Evolutionary conservation across 2,888 invertebrate genomes (phyloP).

Genomic region (Dicyrtomina minuta): DNA sequence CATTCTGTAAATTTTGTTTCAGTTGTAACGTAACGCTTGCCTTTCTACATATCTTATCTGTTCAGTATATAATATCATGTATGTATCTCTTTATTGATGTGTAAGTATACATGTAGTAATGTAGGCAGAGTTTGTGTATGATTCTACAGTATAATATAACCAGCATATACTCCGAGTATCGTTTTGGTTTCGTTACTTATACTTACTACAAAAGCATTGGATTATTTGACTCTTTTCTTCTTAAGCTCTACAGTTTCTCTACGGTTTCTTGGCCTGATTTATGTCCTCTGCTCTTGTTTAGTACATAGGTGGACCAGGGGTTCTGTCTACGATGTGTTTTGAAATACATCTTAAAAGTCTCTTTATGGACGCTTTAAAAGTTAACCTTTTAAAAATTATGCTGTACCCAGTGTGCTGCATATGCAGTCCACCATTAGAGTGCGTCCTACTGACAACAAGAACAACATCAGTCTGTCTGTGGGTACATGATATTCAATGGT

Average conservation of each 20-base stretch:
- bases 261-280: slow-evolving; percentile 16
- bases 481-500: not conserved
- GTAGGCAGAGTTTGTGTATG: not conserved
- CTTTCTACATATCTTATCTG: too few species aligned
- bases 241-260: not conserved
- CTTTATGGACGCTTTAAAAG: slow-evolving; percentile 30
- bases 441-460: too few species aligned
- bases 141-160: not conserved
- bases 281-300: slow-evolving; percentile 19
- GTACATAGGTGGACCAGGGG: slow-evolving; percentile 19
- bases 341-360: slow-evolving; percentile 20
- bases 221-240: not conserved
- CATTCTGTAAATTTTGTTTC: too few species aligned
- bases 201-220: not conserved
- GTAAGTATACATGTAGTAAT: not conserved
- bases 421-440: not conserved
- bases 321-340: slow-evolving; percentile 22
- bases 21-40: too few species aligned
- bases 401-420: not conserved
- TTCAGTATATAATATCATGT: too few species aligned
- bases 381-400: slow-evolving; percentile 28
- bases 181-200: slow-evolving; percentile 3
- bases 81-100: too few species aligned
- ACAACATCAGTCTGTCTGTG: too few species aligned
- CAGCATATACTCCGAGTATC: not conserved